Evolutionary conservation across 2,797 vertebrate genomes (phyloP), one percentile per base, ranked within the genome.

Genomic region (Epinephelus malabaricus): DNA sequence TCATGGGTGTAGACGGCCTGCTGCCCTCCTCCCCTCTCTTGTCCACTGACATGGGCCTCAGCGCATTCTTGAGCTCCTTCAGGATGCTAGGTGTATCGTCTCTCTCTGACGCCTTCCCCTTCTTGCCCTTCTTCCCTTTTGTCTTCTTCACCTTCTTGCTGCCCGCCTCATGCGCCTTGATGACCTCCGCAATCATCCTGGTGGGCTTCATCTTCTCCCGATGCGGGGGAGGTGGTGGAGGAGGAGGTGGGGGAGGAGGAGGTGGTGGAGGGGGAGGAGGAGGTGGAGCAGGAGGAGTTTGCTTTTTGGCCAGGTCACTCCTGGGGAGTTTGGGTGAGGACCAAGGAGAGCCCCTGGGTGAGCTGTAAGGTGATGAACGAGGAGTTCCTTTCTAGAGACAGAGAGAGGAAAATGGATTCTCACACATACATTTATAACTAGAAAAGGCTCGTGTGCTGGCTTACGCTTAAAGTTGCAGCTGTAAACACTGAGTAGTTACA

Each of bases 171-270:
- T 99, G 98, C 9, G 95, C 94, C 91, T 95, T 97, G 92, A 99
- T 99, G 77, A 97, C 97, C 90, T 98, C 97, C 0, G 98, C 98
- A 3, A 99, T 99, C 92, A 96, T 98, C 75, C 98, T 93, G 17
- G 97, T 98, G 15, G 98, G 96, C 62, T 93, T 88, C 64, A 94
- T 95, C 89, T 96, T 97, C 88, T 97, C 94, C 13, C 82, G 85
- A 8, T 88, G 82, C 0, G 0, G 58, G 2, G 72, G 78, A n/a
- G 83, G 71, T 0, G 90, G 82, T 0, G 90, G 81, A 0, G 92
- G 93, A 0, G 90, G 93, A 0, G 93, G 94, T 0, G 93, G 93
- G 0, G 92, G 90, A 0, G 92, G 90, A 1, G 18, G 95, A 2
- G 5, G 95, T 6, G 92, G 94, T 0, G 96, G 95, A 0, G 96